Conservation (phyloP, 2,113 vertebrate species). For the Neodon shergylaensis region DNA sequence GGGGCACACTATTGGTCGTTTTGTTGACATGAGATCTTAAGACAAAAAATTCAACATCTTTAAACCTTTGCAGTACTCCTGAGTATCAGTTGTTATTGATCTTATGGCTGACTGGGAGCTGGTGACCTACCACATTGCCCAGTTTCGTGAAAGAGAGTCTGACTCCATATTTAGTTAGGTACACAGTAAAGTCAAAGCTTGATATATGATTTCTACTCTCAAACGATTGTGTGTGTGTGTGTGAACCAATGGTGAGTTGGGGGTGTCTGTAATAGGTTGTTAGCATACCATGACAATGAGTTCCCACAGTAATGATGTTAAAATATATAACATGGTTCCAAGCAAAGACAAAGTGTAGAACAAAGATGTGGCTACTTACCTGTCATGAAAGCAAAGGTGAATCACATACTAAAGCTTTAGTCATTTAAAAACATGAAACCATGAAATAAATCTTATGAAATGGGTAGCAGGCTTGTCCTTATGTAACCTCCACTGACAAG, state of each 20-base stretch:
- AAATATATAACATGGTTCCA: background rate
- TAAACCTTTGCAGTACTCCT: background rate
- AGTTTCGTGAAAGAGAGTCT: background rate
- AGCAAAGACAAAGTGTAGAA: background rate
- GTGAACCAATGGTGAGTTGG: background rate
- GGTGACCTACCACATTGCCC: background rate
- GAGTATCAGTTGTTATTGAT: background rate
- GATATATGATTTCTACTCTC: background rate
- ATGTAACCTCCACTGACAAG: background rate
- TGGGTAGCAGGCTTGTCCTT: background rate
- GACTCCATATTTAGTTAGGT: background rate
- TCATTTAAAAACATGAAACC: background rate
- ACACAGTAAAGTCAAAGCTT: background rate
- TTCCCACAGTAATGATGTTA: constrained; percentile 13
- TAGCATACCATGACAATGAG: background rate
- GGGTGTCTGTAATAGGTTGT: background rate
- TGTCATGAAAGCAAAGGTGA: background rate
- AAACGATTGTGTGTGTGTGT: background rate
- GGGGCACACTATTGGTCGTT: background rate
- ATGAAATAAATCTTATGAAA: constrained; percentile 9
- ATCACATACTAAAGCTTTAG: background rate
- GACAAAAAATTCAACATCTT: background rate
- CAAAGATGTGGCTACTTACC: background rate
- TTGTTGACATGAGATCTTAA: background rate
- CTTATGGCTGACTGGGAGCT: background rate